These are phyloP conservation scores for Doryteuthis pealeii DNA, from an alignment of 1,140 invertebrate genomes.

Conservation along the genomic window DNA sequence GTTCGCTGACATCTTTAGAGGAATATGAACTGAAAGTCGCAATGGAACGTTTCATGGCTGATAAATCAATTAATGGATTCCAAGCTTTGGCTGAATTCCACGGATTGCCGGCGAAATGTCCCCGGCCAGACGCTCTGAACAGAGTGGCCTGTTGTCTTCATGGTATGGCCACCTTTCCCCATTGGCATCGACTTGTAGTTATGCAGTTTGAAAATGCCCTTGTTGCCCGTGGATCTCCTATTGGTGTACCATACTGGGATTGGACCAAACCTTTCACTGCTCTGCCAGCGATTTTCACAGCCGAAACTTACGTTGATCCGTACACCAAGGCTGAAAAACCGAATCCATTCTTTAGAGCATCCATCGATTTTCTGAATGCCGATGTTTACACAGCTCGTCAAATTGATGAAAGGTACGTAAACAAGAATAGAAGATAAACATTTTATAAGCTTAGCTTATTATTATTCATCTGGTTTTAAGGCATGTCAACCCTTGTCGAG, in stretches of 20 bases:
- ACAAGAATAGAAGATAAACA: too few relatives aligned
- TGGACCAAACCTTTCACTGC: constrained; percentile 21
- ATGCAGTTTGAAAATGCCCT: constrained; percentile 20
- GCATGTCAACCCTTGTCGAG: too few relatives aligned
- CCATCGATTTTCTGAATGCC: constrained; percentile 16
- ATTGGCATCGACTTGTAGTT: constrained; percentile 28
- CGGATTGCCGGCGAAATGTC: constrained; percentile 25
- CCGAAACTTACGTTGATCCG: background rate
- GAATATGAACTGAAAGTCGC: constrained; percentile 14
- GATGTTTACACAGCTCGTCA: constrained; percentile 15
- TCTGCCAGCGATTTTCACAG: constrained; percentile 22
- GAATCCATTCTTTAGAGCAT: constrained; percentile 27
- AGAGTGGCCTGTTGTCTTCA: constrained; percentile 27
- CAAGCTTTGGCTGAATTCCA: constrained; percentile 33
- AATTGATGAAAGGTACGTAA: background rate
- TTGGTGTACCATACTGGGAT: constrained; percentile 15
- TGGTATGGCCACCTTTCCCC: constrained; percentile 31
- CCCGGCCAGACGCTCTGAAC: background rate
- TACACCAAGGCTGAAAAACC: background rate
- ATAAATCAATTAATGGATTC: constrained; percentile 27
- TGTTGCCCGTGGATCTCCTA: background rate
- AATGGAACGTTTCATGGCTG: constrained; percentile 13
- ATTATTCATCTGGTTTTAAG: too few relatives aligned
- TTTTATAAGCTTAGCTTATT: too few relatives aligned
- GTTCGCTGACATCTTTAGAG: constrained; percentile 9